Evolutionary conservation across 92 coral and sea anemone species (phyloP).

Genomic region (Heteractis magnifica): DNA sequence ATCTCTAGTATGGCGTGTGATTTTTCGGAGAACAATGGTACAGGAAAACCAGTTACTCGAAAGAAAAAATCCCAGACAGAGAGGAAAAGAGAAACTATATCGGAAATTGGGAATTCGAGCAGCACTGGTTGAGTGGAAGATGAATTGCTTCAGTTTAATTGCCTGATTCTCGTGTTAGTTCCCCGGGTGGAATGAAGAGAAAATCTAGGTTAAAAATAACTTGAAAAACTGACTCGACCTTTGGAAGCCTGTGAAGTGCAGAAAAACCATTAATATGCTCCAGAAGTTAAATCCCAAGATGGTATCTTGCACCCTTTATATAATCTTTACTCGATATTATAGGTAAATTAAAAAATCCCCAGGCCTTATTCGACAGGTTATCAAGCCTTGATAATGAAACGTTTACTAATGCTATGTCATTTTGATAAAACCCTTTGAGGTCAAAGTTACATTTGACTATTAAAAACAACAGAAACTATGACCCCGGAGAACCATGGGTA

Average conservation of each 20-base stretch:
- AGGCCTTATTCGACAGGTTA: background rate
- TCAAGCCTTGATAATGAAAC: constrained; percentile 2
- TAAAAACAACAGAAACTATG: background rate
- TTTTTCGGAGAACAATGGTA: background rate
- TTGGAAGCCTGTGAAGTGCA: background rate
- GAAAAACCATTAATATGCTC: background rate
- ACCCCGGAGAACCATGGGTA: background rate
- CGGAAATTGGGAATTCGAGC: background rate
- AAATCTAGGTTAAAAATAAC: background rate
- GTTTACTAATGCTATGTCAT: background rate
- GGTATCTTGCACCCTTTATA: background rate
- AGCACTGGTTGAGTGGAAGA: background rate
- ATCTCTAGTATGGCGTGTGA: background rate
- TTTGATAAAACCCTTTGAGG: constrained; percentile 3
- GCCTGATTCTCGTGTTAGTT: background rate
- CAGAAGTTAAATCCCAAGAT: background rate
- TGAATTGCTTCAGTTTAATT: background rate
- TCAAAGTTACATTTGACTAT: background rate
- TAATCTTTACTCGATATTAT: background rate
- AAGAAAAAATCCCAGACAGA: background rate
- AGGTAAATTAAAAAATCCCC: background rate
- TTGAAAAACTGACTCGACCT: too few relatives aligned
- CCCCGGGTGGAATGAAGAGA: background rate
- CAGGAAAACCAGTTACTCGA: background rate
- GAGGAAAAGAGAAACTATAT: background rate